Conservation (phyloP, 2,113 vertebrate genomes). For the Martes martes region DNA sequence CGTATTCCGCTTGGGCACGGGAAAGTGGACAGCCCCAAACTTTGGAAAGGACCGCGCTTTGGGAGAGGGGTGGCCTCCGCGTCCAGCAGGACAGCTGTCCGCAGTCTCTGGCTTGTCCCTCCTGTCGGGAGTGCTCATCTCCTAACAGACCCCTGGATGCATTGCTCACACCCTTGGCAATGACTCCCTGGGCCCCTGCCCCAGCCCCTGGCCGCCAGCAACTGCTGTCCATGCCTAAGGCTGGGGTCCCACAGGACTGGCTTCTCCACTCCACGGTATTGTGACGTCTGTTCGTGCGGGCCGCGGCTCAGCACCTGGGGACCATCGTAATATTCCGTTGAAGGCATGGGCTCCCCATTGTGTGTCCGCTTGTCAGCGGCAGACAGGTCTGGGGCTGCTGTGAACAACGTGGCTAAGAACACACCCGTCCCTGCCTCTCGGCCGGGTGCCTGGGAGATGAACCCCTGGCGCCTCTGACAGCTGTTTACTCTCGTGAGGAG, state of each 20-base stretch:
- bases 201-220: not conserved
- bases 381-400: not conserved
- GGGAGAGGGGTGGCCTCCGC: not conserved
- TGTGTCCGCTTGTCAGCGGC: not conserved
- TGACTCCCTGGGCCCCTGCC: not conserved
- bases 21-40: not conserved
- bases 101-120: not conserved
- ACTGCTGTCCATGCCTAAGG: not conserved
- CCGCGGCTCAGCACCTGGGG: not conserved
- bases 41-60: not conserved
- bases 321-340: not conserved
- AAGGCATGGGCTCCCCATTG: not conserved
- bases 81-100: not conserved
- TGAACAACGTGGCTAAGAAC: not conserved
- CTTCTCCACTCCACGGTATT: not conserved
- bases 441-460: too few relatives aligned
- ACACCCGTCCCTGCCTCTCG: not conserved
- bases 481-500: not conserved
- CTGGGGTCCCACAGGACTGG: not conserved
- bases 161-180: not conserved
- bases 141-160: not conserved
- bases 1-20: rapidly evolving
- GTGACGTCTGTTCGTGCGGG: not conserved
- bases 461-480: not conserved
- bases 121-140: not conserved